These are phyloP conservation scores for Morpho helenor DNA, from an alignment of 2,888 invertebrate species.

Conservation along the genomic window DNA sequence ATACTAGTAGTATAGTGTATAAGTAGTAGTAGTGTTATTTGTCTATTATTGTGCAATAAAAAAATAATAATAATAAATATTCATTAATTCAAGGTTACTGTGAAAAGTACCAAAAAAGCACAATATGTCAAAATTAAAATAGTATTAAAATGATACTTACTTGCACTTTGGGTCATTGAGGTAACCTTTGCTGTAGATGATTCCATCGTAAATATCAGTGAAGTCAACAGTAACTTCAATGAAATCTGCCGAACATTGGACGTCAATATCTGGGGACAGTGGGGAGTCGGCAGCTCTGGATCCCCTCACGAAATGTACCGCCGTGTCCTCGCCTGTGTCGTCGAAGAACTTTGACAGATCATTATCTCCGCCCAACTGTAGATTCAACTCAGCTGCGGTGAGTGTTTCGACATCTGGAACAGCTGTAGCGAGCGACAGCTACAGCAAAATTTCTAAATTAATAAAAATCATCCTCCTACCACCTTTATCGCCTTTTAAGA, in stretches of 20 bases:
- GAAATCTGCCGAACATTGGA: conserved; percentile 78
- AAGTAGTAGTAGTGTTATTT: too few species aligned
- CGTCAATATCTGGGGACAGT: conserved; percentile 76
- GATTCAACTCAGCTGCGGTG: conserved; percentile 68
- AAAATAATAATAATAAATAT: too few species aligned
- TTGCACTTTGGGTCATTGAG: conserved; percentile 83
- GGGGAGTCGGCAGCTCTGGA: conserved; percentile 74
- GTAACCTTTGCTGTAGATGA: conserved; percentile 85
- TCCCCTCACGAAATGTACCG: conserved; percentile 66
- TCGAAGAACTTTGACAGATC: conserved; percentile 59
- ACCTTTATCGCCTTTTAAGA: too few species aligned
- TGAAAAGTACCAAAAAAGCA: too few species aligned
- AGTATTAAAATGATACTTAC: conserved; percentile 54
- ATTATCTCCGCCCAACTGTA: conserved; percentile 58
- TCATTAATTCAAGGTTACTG: too few species aligned
- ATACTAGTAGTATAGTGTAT: too few species aligned
- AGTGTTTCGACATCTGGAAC: conserved; percentile 64
- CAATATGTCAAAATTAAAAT: background rate
- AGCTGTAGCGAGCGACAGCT: conserved; percentile 78
- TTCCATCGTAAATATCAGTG: conserved; percentile 81
- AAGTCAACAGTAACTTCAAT: conserved; percentile 83
- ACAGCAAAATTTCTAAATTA: conserved; percentile 26
- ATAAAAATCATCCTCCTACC: too few species aligned
- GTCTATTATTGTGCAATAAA: too few species aligned
- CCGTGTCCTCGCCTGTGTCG: conserved; percentile 55